A percentile compares a stretch with the other conserved stretches of the same genome.
Conservation (phyloP, 2,113 vertebrate species). For the Centropristis striata region DNA sequence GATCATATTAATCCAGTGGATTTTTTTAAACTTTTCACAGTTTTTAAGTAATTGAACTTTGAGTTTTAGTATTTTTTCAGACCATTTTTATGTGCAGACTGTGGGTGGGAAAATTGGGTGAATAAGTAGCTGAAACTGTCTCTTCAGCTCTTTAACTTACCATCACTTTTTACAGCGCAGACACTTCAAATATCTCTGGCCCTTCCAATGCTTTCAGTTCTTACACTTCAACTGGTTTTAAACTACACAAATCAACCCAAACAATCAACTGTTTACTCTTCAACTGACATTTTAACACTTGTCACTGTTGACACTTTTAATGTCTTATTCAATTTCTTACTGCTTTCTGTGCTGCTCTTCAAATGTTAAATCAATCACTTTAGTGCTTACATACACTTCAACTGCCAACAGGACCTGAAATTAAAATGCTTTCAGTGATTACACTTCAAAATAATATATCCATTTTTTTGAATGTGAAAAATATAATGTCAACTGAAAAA, state of each 20-base stretch:
- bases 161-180: not conserved
- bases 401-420: not conserved
- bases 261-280: no score
- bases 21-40: not conserved
- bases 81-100: not conserved
- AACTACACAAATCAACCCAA: no score
- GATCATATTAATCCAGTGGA: not conserved
- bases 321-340: no score
- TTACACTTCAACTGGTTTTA: not conserved
- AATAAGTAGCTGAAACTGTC: not conserved
- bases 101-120: not conserved
- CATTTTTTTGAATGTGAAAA: no score
- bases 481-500: no score
- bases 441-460: not conserved
- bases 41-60: not conserved
- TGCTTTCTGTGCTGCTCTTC: not conserved
- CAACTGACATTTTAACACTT: not conserved
- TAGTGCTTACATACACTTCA: not conserved
- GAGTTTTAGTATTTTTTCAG: not conserved
- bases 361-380: not conserved
- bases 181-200: not conserved
- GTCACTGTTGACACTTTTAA: not conserved
- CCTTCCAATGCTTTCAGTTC: not conserved
- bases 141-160: not conserved
- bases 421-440: not conserved